Conservation (phyloP, 2,888 invertebrate species). For the Pyrocoelia pectoralis region DNA sequence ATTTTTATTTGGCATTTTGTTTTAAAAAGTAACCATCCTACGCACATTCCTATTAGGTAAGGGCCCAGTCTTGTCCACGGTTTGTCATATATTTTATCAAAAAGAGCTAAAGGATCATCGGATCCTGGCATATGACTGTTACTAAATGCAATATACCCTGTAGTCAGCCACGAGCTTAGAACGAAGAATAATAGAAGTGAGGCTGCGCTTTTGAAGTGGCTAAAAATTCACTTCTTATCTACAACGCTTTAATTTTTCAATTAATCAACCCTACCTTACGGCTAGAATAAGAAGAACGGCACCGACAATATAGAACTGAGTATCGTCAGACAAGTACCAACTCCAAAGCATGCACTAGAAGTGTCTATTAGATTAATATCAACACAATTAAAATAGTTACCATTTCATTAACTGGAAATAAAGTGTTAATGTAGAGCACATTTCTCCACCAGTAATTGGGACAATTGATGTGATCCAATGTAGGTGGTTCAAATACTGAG, state of each 20-base stretch:
- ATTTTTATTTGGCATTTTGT: slow-evolving; percentile 80
- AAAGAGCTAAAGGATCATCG: slow-evolving; percentile 83
- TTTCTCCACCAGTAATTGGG: slow-evolving; percentile 91
- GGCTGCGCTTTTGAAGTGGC: slow-evolving; percentile 81
- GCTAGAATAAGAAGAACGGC: slow-evolving; percentile 82
- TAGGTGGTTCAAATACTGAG: slow-evolving; percentile 85
- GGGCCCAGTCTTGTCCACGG: slow-evolving; percentile 88
- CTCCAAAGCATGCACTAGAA: slow-evolving; percentile 90
- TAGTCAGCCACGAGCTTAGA: slow-evolving; percentile 80
- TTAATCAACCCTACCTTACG: slow-evolving; percentile 60
- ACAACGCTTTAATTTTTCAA: not conserved
- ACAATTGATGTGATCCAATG: slow-evolving; percentile 82
- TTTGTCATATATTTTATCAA: slow-evolving; percentile 90
- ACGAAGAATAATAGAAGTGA: slow-evolving; percentile 71
- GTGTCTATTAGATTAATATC: not conserved
- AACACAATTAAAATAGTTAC: slow-evolving; percentile 58
- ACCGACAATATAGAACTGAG: slow-evolving; percentile 86
- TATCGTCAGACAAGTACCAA: slow-evolving; percentile 89
- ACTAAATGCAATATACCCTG: slow-evolving; percentile 79
- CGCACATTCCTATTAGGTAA: slow-evolving; percentile 84
- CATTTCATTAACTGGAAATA: slow-evolving; percentile 87
- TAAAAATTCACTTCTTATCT: slow-evolving; percentile 52
- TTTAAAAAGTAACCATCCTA: slow-evolving; percentile 84
- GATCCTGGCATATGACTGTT: slow-evolving; percentile 80
- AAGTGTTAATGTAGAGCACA: slow-evolving; percentile 83